These are phyloP conservation scores for Drosophila persimilis DNA, from an alignment of 1,140 invertebrate genomes.

Conservation along the genomic window DNA sequence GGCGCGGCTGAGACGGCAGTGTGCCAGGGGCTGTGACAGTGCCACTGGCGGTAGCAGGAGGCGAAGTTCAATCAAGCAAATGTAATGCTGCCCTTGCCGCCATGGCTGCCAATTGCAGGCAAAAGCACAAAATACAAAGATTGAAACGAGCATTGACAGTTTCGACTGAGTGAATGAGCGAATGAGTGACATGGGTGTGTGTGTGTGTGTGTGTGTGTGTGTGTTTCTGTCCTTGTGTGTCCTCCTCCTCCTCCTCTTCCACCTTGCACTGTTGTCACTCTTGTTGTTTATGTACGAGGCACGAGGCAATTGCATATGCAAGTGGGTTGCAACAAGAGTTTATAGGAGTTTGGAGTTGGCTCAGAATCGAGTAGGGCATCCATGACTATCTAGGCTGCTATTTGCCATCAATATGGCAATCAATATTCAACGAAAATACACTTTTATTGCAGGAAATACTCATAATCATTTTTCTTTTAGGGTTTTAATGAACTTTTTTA, in stretches of 20 bases:
- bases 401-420: no score
- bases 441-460: no score
- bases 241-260: conserved; percentile 5
- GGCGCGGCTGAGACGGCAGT: not conserved
- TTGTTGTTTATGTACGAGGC: conserved; percentile 44
- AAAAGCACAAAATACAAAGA: conserved; percentile 71
- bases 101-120: conserved; percentile 68
- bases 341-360: no score
- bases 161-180: conserved; percentile 64
- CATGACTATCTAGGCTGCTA: no score
- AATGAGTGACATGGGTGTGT: conserved; percentile 65
- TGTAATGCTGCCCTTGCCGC: conserved; percentile 66
- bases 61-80: conserved; percentile 75
- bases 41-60: not conserved
- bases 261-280: conserved; percentile 13
- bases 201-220: conserved; percentile 3
- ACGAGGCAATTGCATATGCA: conserved; percentile 47
- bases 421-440: no score
- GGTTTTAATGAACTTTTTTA: no score
- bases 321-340: conserved; percentile 8
- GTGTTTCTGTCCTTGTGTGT: not conserved
- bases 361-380: no score
- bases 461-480: no score
- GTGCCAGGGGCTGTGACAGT: no score
- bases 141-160: conserved; percentile 71